Conservation (phyloP, 2,113 vertebrate genomes). For the Atlantisia rogersi region DNA sequence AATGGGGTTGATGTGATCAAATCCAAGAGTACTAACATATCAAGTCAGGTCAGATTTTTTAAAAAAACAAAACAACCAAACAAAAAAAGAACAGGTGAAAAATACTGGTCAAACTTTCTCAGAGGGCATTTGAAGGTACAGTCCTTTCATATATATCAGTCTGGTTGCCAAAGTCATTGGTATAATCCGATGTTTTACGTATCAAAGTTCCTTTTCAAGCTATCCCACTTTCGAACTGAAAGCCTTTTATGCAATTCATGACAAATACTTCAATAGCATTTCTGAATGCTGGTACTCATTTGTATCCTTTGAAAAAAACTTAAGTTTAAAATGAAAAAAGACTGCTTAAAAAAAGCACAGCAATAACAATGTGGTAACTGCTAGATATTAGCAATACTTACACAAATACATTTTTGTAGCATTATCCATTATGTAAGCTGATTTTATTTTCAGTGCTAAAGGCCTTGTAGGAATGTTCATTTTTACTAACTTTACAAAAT, state of each 20-base stretch:
- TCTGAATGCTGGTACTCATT: background rate
- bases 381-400: background rate
- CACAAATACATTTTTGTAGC: background rate
- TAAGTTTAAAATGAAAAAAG: background rate
- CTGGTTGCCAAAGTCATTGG: background rate
- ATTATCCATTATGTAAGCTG: background rate
- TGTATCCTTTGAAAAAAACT: background rate
- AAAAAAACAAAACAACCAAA: background rate
- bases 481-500: background rate
- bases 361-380: background rate
- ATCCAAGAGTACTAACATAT: background rate
- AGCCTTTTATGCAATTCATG: background rate
- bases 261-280: background rate
- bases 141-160: background rate
- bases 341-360: background rate
- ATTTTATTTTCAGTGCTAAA: background rate
- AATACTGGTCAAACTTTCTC: background rate
- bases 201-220: background rate
- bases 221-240: background rate
- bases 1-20: background rate
- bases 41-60: background rate
- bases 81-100: background rate
- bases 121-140: background rate
- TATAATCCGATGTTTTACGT: background rate
- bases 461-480: background rate